Evolutionary conservation across 2,888 invertebrate species (phyloP).

Genomic region (Drosophila birchii): DNA sequence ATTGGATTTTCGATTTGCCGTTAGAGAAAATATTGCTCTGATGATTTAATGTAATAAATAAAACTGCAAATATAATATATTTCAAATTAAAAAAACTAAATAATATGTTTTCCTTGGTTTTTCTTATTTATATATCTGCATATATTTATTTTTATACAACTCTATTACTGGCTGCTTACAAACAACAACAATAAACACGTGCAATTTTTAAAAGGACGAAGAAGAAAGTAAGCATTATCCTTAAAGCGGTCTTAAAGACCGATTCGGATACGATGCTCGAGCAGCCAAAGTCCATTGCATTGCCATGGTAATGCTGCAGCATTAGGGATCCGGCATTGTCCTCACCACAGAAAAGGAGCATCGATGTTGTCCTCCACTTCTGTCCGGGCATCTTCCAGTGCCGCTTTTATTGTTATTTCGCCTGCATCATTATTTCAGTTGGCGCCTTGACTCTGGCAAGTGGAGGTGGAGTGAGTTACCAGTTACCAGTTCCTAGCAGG

Average conservation of each 20-base stretch:
- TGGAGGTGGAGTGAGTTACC: conserved; percentile 5
- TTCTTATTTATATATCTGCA: not conserved
- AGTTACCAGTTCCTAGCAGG: conserved; percentile 8
- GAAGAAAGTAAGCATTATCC: not conserved
- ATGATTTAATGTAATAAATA: not conserved
- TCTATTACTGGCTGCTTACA: not conserved
- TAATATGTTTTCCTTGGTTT: not conserved
- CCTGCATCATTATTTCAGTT: conserved; percentile 78
- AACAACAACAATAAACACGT: not conserved
- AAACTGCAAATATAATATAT: not conserved
- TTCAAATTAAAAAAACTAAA: not conserved
- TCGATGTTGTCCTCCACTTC: conserved; percentile 54
- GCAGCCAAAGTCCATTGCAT: conserved; percentile 44
- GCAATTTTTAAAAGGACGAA: not conserved
- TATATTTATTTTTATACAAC: too few relatives aligned
- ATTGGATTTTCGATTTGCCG: conserved; percentile 1
- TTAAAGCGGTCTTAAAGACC: conserved; percentile 10
- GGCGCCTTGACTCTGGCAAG: conserved; percentile 63
- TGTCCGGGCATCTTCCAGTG: conserved; percentile 25
- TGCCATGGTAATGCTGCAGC: conserved; percentile 37
- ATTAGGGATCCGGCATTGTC: conserved; percentile 31
- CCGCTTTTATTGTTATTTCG: conserved; percentile 74
- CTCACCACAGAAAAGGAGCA: conserved; percentile 30
- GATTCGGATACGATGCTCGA: not conserved
- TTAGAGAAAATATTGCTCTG: not conserved